Conservation (phyloP, 2,113 vertebrate species). For the Mesocricetus auratus region DNA sequence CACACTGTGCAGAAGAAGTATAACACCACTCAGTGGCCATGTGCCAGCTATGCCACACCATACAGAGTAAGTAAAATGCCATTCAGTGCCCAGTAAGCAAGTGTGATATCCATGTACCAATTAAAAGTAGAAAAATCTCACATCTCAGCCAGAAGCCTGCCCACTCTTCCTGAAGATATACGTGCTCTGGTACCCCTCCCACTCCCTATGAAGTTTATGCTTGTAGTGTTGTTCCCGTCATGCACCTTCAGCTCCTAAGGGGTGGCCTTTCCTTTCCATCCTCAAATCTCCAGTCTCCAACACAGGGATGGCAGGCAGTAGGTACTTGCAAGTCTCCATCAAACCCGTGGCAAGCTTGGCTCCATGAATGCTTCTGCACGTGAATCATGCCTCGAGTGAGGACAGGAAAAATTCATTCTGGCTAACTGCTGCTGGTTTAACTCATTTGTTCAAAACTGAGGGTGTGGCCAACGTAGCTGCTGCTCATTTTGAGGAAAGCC, state of each 20-base stretch:
- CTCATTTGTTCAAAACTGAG: accelerated
- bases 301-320: background rate
- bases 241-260: accelerated
- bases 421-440: background rate
- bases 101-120: background rate
- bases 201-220: background rate
- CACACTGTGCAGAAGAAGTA: background rate
- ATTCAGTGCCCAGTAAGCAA: too few species aligned
- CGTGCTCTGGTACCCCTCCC: background rate
- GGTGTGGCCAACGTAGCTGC: accelerated
- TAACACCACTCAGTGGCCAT: background rate
- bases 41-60: too few species aligned
- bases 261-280: background rate
- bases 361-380: accelerated
- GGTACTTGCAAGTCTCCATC: background rate
- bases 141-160: background rate
- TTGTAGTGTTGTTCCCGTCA: background rate
- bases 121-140: background rate
- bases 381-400: background rate
- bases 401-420: accelerated
- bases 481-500: accelerated
- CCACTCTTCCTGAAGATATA: background rate
- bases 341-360: accelerated
- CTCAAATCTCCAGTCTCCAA: background rate
- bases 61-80: too few species aligned